Evolutionary conservation across 2,888 invertebrate genomes (phyloP).

Genomic region (Odontocerum albicorne): DNA sequence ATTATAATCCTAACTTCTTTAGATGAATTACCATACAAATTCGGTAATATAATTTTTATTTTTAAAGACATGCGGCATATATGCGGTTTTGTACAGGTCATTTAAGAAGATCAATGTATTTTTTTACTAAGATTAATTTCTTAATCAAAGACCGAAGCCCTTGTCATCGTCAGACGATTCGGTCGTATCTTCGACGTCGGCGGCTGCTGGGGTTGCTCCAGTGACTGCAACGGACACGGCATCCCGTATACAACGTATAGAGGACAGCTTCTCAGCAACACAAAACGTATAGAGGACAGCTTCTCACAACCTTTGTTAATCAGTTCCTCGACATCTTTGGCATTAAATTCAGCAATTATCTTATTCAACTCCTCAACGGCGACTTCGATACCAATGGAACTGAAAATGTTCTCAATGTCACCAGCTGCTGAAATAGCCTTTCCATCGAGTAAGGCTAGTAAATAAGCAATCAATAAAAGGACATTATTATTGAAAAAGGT

Average conservation of each 20-base stretch:
- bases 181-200: slow-evolving; percentile 73
- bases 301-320: slow-evolving; percentile 91
- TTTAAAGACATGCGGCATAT: too few relatives aligned
- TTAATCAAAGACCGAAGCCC: slow-evolving; percentile 97
- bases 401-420: slow-evolving; percentile 93
- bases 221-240: slow-evolving; percentile 70
- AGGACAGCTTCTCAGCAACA: too few relatives aligned
- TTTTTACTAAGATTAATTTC: too few relatives aligned
- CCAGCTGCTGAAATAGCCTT: slow-evolving; percentile 78
- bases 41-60: too few relatives aligned
- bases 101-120: too few relatives aligned
- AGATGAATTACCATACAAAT: too few relatives aligned
- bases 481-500: too few relatives aligned
- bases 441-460: slow-evolving; percentile 91
- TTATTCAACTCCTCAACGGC: slow-evolving; percentile 84
- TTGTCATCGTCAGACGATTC: slow-evolving; percentile 93
- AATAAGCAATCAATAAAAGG: slow-evolving; percentile 99
- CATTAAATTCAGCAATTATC: slow-evolving; percentile 83
- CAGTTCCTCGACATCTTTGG: slow-evolving; percentile 88
- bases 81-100: too few relatives aligned
- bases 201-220: slow-evolving; percentile 61
- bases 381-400: slow-evolving; percentile 94
- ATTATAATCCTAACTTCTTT: too few relatives aligned
- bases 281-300: slow-evolving; percentile 90
- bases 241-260: too few relatives aligned